phyloP scores from a whole-genome alignment of 2,888 invertebrate species.

The Hemaris fuciformis region DNA sequence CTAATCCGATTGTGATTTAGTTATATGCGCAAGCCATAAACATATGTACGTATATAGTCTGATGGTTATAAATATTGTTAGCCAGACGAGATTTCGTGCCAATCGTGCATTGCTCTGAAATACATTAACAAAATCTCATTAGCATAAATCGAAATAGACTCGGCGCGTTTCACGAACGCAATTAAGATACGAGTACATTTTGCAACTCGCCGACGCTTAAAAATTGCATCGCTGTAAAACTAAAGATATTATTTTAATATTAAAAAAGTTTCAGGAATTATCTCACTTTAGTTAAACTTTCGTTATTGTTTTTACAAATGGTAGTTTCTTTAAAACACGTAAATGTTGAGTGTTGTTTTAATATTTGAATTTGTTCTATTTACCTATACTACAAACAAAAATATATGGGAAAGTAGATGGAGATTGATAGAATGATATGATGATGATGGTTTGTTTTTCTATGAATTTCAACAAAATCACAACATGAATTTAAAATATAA shows the following conservation, averaged over 20 bases:
- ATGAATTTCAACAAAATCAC: no score
- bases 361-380: no score
- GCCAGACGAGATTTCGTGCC: constrained; percentile 19
- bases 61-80: not conserved
- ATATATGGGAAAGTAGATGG: no score
- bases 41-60: not conserved
- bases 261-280: not conserved
- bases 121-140: constrained; percentile 24
- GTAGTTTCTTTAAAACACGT: no score
- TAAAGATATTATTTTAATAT: not conserved
- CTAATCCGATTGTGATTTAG: not conserved
- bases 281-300: no score
- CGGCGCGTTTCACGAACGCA: constrained; percentile 7
- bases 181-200: constrained; percentile 6
- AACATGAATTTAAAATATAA: no score
- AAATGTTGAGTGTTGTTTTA: no score
- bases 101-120: constrained; percentile 21
- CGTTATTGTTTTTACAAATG: no score
- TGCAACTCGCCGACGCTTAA: not conserved
- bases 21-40: not conserved
- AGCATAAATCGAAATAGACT: constrained; percentile 23
- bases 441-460: no score
- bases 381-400: no score
- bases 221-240: not conserved
- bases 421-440: no score